Evolutionary conservation across 2,113 vertebrate genomes (phyloP), one percentile per base, ranked within the genome.

Genomic region (Okapia johnstoni): DNA sequence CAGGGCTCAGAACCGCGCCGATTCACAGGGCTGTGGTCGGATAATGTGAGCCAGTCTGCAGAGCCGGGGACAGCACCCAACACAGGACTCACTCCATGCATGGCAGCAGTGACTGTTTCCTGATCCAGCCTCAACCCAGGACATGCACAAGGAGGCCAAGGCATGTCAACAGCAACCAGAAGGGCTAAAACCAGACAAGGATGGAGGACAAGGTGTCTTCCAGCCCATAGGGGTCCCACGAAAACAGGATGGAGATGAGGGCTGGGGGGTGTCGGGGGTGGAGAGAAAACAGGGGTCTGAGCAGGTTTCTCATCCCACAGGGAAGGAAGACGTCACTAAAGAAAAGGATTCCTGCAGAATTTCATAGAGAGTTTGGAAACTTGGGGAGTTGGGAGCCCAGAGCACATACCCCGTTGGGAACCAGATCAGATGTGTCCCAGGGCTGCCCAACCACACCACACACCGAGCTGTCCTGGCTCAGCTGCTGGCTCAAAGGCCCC

Each of bases 201-300:
- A 54, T 10, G 19, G 58, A 40, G 58, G 25, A 61, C 16, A 57
- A 84, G 58, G 36, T 33, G 11, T 66, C 43, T 66, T 63, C 52
- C 43, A 76, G 8, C 46, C 36, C 66, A 79, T 21, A 15, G 13
- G 4, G 11, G 30, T 25, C 33, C 23, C 73, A 48, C 2, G 16
- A 85, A 50, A 94, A 54, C 4, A 8, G 25, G 28, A 52, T 46
- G 17, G 48, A 58, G 58, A 61, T 21, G 7, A 1, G 4, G n/a
- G 76, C 15, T 30, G 11, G 9, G 6, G 2, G 1, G 46, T 52
- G 4, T 90, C 14, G 1, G 3, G 11, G 25, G 4, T 23, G 0
- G 21, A 50, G 25, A 48, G 46, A 28, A 89, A 83, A 16, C 8
- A 4, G 3, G 15, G 48, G 4, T 63, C 48, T 76, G 16, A 73